phyloP scores from a whole-genome alignment of 1,140 invertebrate species.

The Atta cephalotes region DNA sequence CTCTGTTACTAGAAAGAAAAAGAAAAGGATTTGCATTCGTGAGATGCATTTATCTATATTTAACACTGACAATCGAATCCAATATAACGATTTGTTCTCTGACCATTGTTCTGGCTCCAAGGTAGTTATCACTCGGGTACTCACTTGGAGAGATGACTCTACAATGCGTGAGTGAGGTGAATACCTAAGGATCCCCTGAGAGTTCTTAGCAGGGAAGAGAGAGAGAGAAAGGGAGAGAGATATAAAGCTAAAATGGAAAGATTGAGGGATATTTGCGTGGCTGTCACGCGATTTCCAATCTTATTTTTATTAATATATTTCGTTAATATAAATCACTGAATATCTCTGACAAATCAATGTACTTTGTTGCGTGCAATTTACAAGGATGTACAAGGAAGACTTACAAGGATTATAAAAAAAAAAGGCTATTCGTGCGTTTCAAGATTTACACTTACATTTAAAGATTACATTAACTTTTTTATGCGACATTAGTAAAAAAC shows the following conservation, averaged over 20 bases:
- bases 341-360: not conserved
- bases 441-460: too few species aligned
- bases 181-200: constrained; percentile 40
- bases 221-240: constrained; percentile 24
- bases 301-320: constrained; percentile 39
- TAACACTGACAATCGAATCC: constrained; percentile 17
- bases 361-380: not conserved
- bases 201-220: constrained; percentile 16
- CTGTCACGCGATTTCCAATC: not conserved
- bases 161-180: constrained; percentile 59
- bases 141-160: constrained; percentile 45
- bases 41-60: not conserved
- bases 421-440: not conserved
- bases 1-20: not conserved
- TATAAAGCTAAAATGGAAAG: not conserved
- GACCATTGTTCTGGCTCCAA: not conserved
- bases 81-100: constrained; percentile 40
- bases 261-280: constrained; percentile 7
- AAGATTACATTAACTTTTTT: too few species aligned
- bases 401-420: not conserved
- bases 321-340: constrained; percentile 16
- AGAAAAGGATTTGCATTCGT: not conserved
- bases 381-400: not conserved
- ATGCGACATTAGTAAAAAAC: too few species aligned
- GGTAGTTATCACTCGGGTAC: constrained; percentile 32